phyloP scores from a whole-genome alignment of 2,113 vertebrate species.

The Plectropomus leopardus region DNA sequence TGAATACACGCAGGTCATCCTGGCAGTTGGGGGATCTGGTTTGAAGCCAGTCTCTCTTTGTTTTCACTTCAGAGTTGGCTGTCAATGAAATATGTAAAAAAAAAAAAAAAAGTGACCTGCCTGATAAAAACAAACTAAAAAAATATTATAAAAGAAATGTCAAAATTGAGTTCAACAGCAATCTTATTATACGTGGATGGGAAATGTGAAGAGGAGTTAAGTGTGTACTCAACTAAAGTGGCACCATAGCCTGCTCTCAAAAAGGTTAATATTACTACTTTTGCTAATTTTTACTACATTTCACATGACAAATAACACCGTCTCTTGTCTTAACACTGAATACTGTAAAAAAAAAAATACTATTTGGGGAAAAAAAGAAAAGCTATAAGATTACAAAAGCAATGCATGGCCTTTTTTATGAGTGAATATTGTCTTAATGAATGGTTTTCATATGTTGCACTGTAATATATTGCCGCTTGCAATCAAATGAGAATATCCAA shows the following conservation, averaged over 20 bases:
- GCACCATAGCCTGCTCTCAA: not conserved
- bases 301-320: not conserved
- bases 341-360: not conserved
- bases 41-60: not conserved
- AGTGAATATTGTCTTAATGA: not conserved
- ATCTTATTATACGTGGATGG: not conserved
- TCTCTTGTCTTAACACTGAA: not conserved
- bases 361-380: too few relatives aligned
- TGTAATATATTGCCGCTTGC: not conserved
- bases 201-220: slow-evolving; percentile 23
- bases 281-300: not conserved
- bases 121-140: not conserved
- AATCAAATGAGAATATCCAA: not conserved
- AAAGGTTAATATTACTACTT: not conserved
- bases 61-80: not conserved
- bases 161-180: slow-evolving; percentile 8
- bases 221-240: slow-evolving; percentile 19
- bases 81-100: slow-evolving; percentile 17
- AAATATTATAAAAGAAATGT: not conserved
- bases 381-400: not conserved
- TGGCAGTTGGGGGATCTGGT: not conserved
- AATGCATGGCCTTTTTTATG: not conserved
- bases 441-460: not conserved
- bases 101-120: not conserved
- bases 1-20: not conserved